phyloP scores from a whole-genome alignment of 1,140 invertebrate genomes.

The Lepidotrigona ventralis region DNA sequence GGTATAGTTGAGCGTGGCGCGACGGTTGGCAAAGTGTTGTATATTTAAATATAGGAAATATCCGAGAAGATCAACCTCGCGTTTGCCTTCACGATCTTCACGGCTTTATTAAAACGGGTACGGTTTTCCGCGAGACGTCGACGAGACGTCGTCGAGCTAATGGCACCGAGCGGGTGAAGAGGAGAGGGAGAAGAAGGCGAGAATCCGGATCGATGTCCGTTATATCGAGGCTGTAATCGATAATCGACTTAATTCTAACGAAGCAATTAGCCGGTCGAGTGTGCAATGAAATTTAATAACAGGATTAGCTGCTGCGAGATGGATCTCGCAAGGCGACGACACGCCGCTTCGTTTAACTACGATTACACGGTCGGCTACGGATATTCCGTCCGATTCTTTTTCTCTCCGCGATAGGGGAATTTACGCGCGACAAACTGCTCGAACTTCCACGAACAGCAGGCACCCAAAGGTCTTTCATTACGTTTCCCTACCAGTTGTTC shows the following conservation, averaged over 20 bases:
- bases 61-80: constrained; percentile 43
- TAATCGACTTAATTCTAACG: constrained; percentile 54
- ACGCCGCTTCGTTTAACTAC: not conserved
- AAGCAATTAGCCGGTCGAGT: constrained; percentile 46
- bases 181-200: too few species aligned
- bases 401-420: not conserved
- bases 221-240: constrained; percentile 54
- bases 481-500: not conserved
- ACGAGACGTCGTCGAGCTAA: constrained; percentile 18
- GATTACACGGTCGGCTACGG: not conserved
- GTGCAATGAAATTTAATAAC: constrained; percentile 45
- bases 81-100: constrained; percentile 33
- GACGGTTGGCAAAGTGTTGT: too few species aligned
- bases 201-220: constrained; percentile 46
- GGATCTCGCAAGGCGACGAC: constrained; percentile 16
- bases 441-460: not conserved
- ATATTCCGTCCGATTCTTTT: not conserved
- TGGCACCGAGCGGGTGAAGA: not conserved
- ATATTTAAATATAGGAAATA: not conserved
- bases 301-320: not conserved
- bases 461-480: not conserved
- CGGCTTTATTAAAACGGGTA: constrained; percentile 49
- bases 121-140: constrained; percentile 37
- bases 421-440: not conserved
- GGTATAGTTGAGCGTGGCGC: too few species aligned